Evolutionary conservation across 2,888 invertebrate species (phyloP), one percentile per base, ranked within the genome.

Genomic region (Lepas anatifera): DNA sequence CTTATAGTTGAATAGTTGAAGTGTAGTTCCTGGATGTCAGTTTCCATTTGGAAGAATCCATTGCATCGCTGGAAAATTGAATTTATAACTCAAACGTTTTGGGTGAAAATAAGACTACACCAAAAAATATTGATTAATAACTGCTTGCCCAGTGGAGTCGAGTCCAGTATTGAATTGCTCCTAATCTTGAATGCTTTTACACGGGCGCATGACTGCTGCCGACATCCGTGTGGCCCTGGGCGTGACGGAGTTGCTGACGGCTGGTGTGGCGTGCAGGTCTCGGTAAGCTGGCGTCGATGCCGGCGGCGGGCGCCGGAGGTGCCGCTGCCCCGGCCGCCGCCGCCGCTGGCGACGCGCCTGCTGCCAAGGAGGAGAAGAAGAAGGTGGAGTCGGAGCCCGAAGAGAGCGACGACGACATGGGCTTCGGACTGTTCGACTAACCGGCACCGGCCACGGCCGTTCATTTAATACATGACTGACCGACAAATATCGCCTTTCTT

Each of bases 211-310:
- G 41, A 13, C 16, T 4, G 41, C 16, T 10, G 11, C 16, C 41
- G 41, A 13, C 41, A 13, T 10, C 11, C 41, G 41, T 3, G 41
- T 16, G 2, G 41, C 4, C 11, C 11, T 41, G 4, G 16, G 11
- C 41, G 41, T 41, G 41, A 10, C 41, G 41, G 11, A 16, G 10
- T 16, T n/a, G n/a, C n/a, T n/a, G n/a, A n/a, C n/a, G n/a, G n/a
- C n/a, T n/a, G n/a, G n/a, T n/a, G n/a, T n/a, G n/a, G n/a, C 41
- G 3, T 66, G 13, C 66, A 81, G 81, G 82, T 69, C 77, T 79
- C 72, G 77, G 77, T 70, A 82, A 83, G 76, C 76, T 84, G 70
- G 81, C 83, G n/a, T 80, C 82, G 29, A 81, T 84, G 72, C 83
- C 84, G 71, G 76, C 81, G 58, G 76, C 73, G 50, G 75, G 50